Evolutionary conservation across 2,113 vertebrate genomes (phyloP).

Genomic region (Telmatochromis sp.): DNA sequence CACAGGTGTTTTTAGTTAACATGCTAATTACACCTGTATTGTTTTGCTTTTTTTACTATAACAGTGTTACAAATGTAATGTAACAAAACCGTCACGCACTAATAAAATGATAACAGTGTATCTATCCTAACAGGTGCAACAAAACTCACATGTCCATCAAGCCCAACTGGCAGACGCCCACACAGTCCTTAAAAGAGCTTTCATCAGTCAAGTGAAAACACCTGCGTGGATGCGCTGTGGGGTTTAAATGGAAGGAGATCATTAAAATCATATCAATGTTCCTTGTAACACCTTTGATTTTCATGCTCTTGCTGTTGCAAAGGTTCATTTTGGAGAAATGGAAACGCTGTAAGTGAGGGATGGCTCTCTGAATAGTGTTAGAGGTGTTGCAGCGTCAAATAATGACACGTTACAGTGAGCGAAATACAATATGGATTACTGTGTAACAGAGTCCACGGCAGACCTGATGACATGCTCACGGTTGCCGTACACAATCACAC

Average conservation of each 20-base stretch:
- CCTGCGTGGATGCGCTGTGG: background rate
- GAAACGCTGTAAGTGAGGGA: background rate
- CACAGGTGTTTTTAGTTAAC: background rate
- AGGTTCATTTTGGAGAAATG: background rate
- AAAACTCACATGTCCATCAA: background rate
- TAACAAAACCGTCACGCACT: background rate
- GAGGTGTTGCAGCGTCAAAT: background rate
- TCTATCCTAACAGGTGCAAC: background rate
- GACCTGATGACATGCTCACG: accelerated
- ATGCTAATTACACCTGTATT: background rate
- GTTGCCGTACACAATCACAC: background rate
- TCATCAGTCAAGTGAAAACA: background rate
- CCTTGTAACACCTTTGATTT: background rate
- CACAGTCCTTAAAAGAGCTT: background rate
- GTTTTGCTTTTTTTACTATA: background rate
- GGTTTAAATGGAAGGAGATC: accelerated
- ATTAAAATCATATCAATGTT: background rate
- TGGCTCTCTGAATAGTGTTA: background rate
- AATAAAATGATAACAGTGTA: background rate
- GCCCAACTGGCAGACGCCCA: background rate
- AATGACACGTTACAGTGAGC: background rate
- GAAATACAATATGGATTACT: background rate
- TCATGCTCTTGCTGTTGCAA: background rate
- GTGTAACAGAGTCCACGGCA: background rate
- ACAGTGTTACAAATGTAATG: background rate